Conservation (phyloP, 2,888 invertebrate genomes). For the Augochlorella aurata region DNA sequence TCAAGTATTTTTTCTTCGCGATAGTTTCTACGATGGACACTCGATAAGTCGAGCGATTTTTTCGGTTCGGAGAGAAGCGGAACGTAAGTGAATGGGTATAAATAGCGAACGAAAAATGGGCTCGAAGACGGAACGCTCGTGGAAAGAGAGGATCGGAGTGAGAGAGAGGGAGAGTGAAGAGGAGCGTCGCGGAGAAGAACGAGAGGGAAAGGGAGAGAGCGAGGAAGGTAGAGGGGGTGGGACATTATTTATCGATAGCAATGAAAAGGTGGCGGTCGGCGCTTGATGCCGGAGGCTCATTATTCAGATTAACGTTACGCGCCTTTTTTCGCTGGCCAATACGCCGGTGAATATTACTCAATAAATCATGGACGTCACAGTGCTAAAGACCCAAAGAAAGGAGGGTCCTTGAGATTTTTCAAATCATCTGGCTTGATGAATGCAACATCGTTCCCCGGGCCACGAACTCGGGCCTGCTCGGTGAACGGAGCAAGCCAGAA, state of each 20-base stretch:
- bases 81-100: conserved; percentile 58
- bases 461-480: conserved; percentile 56
- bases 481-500: conserved; percentile 50
- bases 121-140: conserved; percentile 16
- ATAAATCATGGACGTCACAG: conserved; percentile 71
- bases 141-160: conserved; percentile 6
- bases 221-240: conserved; percentile 43
- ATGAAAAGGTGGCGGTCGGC: conserved; percentile 70
- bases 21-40: too few species aligned
- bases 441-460: conserved; percentile 69
- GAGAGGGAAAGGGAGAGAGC: not conserved
- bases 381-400: conserved; percentile 71
- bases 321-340: conserved; percentile 69
- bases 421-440: conserved; percentile 71
- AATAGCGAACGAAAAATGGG: conserved; percentile 47
- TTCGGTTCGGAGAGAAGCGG: not conserved
- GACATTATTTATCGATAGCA: conserved; percentile 71
- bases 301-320: conserved; percentile 72
- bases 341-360: conserved; percentile 70
- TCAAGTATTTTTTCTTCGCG: too few species aligned
- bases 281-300: conserved; percentile 70
- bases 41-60: not conserved
- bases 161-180: not conserved
- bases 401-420: conserved; percentile 71
- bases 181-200: not conserved